Percentiles rank a stretch among this genome's conserved stretches.
These are phyloP conservation scores for Accipiter cooperii DNA, from an alignment of 2,113 vertebrate genomes.

Conservation along the genomic window DNA sequence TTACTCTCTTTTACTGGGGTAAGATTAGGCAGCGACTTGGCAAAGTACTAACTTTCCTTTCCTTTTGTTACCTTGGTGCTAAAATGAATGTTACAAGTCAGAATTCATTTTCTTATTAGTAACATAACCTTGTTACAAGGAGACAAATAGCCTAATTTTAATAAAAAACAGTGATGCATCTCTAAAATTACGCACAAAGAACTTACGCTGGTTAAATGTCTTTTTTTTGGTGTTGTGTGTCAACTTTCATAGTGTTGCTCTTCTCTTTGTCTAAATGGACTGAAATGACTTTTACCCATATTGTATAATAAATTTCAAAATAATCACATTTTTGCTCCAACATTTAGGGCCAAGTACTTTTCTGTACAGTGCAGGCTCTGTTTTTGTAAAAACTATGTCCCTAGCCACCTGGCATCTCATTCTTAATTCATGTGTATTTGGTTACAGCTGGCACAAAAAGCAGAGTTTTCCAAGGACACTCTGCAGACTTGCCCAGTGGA, in stretches of 20 bases:
- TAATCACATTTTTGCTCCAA: not conserved
- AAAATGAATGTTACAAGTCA: not conserved
- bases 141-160: not conserved
- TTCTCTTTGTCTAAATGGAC: not conserved
- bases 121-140: not conserved
- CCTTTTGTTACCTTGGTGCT: not conserved
- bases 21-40: not conserved
- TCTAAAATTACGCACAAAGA: not conserved
- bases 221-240: not conserved
- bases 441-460: constrained; percentile 14
- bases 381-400: not conserved
- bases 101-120: not conserved
- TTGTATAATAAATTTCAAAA: not conserved
- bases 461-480: constrained; percentile 35
- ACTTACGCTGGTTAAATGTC: not conserved
- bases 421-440: not conserved
- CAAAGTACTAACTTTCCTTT: not conserved
- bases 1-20: not conserved
- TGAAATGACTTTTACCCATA: not conserved
- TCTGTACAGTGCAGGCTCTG: not conserved
- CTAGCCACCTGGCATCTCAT: not conserved
- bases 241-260: not conserved
- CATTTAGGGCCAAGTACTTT: not conserved
- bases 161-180: not conserved
- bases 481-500: constrained; percentile 16